These are phyloP conservation scores for Catagonus wagneri DNA, from an alignment of 2,113 vertebrate species.

Conservation along the genomic window DNA sequence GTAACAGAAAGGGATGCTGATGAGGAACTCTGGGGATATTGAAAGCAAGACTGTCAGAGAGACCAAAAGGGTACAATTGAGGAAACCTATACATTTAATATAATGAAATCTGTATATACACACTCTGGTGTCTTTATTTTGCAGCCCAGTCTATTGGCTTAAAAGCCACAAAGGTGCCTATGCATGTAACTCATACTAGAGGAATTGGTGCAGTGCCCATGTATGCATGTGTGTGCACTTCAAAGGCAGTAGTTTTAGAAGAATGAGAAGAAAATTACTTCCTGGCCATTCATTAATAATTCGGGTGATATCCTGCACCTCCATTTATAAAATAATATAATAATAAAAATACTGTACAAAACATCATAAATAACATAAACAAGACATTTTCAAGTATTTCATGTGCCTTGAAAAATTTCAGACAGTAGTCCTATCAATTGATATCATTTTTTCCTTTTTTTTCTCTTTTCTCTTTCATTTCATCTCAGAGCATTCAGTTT, in stretches of 20 bases:
- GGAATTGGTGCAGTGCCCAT: neutral
- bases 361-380: constrained; percentile 73
- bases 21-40: neutral
- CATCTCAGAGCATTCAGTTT: neutral
- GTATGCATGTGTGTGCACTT: neutral
- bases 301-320: constrained; percentile 35
- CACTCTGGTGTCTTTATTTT: neutral
- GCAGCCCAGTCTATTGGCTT: neutral
- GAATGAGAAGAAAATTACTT: constrained; percentile 70
- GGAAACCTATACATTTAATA: neutral
- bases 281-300: constrained; percentile 50
- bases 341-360: constrained; percentile 66
- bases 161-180: neutral
- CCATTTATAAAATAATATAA: constrained; percentile 59
- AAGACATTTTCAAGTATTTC: constrained; percentile 77
- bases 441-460: neutral
- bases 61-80: neutral
- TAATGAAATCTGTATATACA: neutral
- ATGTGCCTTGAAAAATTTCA: constrained; percentile 52
- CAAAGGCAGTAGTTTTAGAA: neutral
- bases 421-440: constrained; percentile 3
- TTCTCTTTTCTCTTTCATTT: neutral
- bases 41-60: neutral
- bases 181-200: neutral
- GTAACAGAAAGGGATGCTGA: neutral